Evolutionary conservation across 1,140 invertebrate genomes (phyloP).

Genomic region (Drosophila triauraria): DNA sequence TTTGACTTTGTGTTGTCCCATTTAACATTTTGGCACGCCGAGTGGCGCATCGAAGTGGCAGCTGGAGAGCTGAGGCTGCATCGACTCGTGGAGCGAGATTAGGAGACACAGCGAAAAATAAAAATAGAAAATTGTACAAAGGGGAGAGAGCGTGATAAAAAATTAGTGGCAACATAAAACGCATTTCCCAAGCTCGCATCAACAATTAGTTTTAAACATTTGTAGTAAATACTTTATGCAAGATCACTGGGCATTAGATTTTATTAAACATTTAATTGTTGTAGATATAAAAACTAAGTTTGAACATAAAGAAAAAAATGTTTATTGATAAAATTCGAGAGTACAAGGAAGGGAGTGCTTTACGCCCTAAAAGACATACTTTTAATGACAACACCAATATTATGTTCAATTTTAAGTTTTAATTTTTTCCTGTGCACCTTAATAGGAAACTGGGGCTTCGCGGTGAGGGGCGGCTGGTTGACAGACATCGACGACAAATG

Average conservation of each 20-base stretch:
- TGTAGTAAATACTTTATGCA: too few species aligned
- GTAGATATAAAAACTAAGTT: too few species aligned
- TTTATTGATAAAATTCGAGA: too few species aligned
- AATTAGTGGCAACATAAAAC: not conserved
- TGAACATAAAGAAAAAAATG: too few species aligned
- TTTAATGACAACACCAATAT: not conserved
- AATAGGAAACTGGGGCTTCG: not conserved
- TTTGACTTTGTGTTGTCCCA: constrained; percentile 57
- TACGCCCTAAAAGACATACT: not conserved
- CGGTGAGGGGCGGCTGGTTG: not conserved
- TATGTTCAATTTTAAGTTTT: not conserved
- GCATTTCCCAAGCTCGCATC: not conserved
- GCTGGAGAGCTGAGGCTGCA: constrained; percentile 15
- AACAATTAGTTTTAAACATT: too few species aligned
- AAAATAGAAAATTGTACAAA: not conserved
- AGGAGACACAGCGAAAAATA: not conserved
- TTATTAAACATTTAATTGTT: too few species aligned
- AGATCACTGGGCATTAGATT: too few species aligned
- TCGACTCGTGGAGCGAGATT: constrained; percentile 14
- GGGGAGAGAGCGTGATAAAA: not conserved
- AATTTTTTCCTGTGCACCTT: not conserved
- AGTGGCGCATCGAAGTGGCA: constrained; percentile 46
- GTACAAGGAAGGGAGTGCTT: too few species aligned
- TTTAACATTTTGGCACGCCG: constrained; percentile 69
- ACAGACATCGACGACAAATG: constrained; percentile 31